Conservation (phyloP, 2,888 invertebrate species). For the Macrophya annulata region DNA sequence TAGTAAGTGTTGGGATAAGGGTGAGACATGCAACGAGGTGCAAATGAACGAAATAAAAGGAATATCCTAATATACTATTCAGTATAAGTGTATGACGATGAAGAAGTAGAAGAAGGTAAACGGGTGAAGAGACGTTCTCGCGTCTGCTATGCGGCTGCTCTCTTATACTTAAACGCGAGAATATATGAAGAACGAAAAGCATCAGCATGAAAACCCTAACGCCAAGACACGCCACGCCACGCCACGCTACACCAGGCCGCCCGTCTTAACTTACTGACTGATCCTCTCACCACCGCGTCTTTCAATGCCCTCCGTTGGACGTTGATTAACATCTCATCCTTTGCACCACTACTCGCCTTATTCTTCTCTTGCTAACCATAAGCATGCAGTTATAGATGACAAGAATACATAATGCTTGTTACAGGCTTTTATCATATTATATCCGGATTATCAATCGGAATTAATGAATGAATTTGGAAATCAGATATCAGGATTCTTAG, state of each 20-base stretch:
- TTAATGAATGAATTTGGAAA: too few species aligned
- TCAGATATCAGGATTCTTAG: too few species aligned
- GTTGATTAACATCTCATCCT: constrained; percentile 71
- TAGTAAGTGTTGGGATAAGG: too few species aligned
- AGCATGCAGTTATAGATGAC: background rate
- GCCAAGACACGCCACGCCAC: constrained; percentile 44
- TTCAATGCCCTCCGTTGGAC: constrained; percentile 70
- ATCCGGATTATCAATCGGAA: background rate
- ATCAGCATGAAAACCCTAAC: constrained; percentile 10
- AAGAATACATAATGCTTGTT: too few species aligned
- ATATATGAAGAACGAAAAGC: constrained; percentile 30
- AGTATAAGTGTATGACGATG: constrained; percentile 39
- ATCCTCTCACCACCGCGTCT: constrained; percentile 75
- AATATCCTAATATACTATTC: background rate
- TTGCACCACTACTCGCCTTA: constrained; percentile 57
- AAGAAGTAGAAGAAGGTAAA: constrained; percentile 26
- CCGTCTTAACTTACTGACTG: constrained; percentile 69
- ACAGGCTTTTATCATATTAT: background rate
- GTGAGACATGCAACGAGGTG: background rate
- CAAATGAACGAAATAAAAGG: background rate
- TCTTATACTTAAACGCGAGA: background rate
- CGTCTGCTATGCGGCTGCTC: too few species aligned
- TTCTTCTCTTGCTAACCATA: constrained; percentile 14
- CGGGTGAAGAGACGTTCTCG: background rate
- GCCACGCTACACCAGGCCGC: background rate